Evolutionary conservation across 2,113 vertebrate genomes (phyloP), one percentile per base, ranked within the genome.

Genomic region (Amphilophus citrinellus): DNA sequence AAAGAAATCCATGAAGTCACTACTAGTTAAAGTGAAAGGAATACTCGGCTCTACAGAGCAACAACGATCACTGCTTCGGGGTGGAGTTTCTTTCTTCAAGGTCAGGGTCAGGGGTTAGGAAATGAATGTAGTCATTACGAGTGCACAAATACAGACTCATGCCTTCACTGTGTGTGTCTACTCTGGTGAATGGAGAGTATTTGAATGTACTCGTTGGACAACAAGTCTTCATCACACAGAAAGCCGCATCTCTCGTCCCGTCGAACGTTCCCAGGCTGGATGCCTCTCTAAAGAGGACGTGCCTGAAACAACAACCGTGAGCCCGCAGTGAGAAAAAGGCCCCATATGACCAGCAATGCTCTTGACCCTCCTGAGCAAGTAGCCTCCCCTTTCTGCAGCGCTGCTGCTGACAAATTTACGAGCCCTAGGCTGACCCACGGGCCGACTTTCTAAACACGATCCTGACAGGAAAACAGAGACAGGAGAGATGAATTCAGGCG

Each of bases 251-350:
- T 71, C 82, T 80, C 71, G 7, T 42, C 80, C 80, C 80, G 30
- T 76, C 32, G 18, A 18, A 62, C 82, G 86, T 85, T 89, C 88
- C 76, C 88, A 84, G 86, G 85, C 82, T 77, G 87, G 80, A 66
- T 56, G 24, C 68, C 50, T 80, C 89, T 86, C 85, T 53, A 22
- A 84, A 92, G 94, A 97, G 96, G 96, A 97, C 90, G 60, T 95
- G 96, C 94, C 97, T 97, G 96, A 97, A 97, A 97, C 96, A 97
- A 96, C 95, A 97, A 96, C 94, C 87, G 86, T 9, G 15, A 84
- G 81, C 75, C 81, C 65, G n/a, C 73, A 66, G 85, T 62, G 79
- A 91, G 89, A 87, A 95, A 96, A 94, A 95, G 96, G 96, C 95
- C 96, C 96, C 95, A 94, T 93, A 87, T 78, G 79, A 91, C 85